Conservation (phyloP, 2,888 invertebrate genomes). For the Lutraria lutraria region DNA sequence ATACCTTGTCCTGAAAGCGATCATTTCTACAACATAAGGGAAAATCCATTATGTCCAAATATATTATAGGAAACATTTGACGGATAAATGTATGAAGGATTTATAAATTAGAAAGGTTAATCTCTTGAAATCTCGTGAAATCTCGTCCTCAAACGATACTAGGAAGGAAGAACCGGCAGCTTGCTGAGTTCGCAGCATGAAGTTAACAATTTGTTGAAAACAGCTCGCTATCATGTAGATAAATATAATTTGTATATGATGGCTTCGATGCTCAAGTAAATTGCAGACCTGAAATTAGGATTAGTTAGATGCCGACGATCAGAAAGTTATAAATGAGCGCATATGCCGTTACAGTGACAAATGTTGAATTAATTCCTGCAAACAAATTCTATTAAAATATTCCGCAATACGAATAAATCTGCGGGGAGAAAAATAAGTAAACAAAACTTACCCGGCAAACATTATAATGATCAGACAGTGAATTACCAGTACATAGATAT, state of each 20-base stretch:
- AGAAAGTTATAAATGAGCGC: conserved; percentile 38
- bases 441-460: too few species aligned
- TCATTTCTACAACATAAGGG: not conserved
- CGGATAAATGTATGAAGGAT: not conserved
- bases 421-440: too few species aligned
- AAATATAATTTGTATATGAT: conserved; percentile 61
- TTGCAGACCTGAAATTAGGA: conserved; percentile 25
- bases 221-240: conserved; percentile 43
- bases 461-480: too few species aligned
- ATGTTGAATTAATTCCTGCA: not conserved
- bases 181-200: conserved; percentile 49
- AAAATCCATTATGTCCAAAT: not conserved
- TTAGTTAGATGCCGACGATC: conserved; percentile 28
- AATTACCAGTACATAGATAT: too few species aligned
- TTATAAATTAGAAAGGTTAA: conserved; percentile 36
- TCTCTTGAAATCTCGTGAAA: conserved; percentile 48
- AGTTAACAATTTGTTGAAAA: conserved; percentile 60
- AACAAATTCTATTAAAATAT: not conserved
- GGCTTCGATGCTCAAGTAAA: conserved; percentile 24
- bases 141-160: conserved; percentile 54
- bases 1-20: not conserved
- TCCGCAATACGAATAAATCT: too few species aligned
- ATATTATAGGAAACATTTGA: not conserved
- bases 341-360: conserved; percentile 29
- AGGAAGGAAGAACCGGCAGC: conserved; percentile 48